Evolutionary conservation across 1,140 invertebrate species (phyloP).

Genomic region (Pomacea maculata): DNA sequence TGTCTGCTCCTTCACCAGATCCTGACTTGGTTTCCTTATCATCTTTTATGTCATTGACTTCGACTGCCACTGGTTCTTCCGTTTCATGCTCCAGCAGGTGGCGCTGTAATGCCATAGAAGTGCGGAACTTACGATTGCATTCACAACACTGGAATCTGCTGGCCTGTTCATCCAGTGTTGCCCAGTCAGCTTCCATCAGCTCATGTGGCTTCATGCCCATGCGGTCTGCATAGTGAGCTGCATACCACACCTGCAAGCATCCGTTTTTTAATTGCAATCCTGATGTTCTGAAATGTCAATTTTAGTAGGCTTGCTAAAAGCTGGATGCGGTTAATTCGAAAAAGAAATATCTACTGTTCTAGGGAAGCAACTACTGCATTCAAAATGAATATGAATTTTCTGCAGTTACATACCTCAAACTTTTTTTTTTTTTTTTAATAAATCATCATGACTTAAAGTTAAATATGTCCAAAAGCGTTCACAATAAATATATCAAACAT

Average conservation of each 20-base stretch:
- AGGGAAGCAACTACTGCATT: too few relatives aligned
- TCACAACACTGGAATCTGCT: slow-evolving; percentile 70
- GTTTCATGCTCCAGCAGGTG: slow-evolving; percentile 71
- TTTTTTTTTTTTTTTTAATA: too few relatives aligned
- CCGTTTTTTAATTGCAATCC: neutral
- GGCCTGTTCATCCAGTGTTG: slow-evolving; percentile 59
- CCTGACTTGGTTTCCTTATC: slow-evolving; percentile 23
- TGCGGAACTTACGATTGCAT: slow-evolving; percentile 70
- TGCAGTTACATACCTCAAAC: too few relatives aligned
- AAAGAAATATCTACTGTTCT: too few relatives aligned
- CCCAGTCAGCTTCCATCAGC: slow-evolving; percentile 59
- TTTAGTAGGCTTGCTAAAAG: too few relatives aligned
- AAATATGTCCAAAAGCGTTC: too few relatives aligned
- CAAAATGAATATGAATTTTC: too few relatives aligned
- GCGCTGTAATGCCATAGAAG: slow-evolving; percentile 68
- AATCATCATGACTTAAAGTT: too few relatives aligned
- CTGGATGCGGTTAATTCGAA: too few relatives aligned
- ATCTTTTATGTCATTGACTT: slow-evolving; percentile 13
- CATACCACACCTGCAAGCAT: slow-evolving; percentile 71
- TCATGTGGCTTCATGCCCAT: slow-evolving; percentile 66
- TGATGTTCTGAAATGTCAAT: too few relatives aligned
- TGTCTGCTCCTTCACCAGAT: slow-evolving; percentile 14
- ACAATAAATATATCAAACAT: too few relatives aligned
- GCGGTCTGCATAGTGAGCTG: slow-evolving; percentile 69
- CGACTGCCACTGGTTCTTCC: slow-evolving; percentile 13